These are phyloP conservation scores for Hymenopus coronatus DNA, from an alignment of 2,888 invertebrate species.

Conservation along the genomic window DNA sequence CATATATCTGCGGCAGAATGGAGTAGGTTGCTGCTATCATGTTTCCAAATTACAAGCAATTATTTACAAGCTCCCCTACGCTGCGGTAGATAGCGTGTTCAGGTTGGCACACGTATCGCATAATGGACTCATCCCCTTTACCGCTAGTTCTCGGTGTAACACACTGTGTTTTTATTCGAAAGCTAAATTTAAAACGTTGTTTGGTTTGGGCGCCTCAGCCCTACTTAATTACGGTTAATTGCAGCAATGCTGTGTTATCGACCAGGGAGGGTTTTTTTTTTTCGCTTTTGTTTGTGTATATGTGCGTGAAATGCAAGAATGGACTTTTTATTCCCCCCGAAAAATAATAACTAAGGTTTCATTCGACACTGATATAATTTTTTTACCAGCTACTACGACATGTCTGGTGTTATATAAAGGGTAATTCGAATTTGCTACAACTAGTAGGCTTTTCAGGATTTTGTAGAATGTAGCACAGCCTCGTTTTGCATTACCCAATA, in stretches of 20 bases:
- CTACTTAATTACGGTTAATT: constrained; percentile 11
- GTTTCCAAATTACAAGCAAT: constrained; percentile 14
- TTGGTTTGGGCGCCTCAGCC: not conserved
- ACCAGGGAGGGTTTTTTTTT: constrained; percentile 3
- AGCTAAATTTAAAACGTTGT: constrained; percentile 15
- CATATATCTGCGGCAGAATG: not conserved
- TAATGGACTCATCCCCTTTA: not conserved
- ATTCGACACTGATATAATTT: not conserved
- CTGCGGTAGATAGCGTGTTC: not conserved
- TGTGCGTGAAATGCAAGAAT: not conserved
- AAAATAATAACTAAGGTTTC: not conserved
- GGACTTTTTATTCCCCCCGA: not conserved
- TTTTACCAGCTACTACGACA: not conserved
- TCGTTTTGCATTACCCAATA: not conserved
- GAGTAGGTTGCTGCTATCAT: not conserved
- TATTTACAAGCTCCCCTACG: not conserved
- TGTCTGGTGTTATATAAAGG: not conserved
- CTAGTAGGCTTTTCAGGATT: not conserved
- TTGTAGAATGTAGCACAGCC: not conserved
- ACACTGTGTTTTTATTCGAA: not conserved
- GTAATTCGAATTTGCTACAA: not conserved
- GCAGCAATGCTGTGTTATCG: not conserved
- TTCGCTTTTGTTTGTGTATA: not conserved
- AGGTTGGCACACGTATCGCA: not conserved
- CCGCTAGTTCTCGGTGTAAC: not conserved